These are phyloP conservation scores for Sinocyclocheilus maitianheensis DNA, from an alignment of 2,113 vertebrate genomes.

Conservation along the genomic window DNA sequence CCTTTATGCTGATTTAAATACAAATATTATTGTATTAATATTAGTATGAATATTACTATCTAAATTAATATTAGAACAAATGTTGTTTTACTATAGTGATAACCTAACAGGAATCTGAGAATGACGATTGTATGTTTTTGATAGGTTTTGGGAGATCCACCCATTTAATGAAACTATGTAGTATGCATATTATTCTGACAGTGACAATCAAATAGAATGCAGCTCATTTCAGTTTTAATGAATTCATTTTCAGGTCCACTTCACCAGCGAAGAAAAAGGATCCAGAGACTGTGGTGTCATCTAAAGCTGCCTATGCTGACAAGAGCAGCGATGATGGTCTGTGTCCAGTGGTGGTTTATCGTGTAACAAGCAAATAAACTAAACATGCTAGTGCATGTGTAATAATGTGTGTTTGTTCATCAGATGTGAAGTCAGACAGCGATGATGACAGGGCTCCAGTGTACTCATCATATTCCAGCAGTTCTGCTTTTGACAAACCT, in stretches of 20 bases:
- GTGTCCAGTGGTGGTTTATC: background rate
- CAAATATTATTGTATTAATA: conserved; percentile 20
- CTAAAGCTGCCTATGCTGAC: conserved; percentile 81
- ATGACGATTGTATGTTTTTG: background rate
- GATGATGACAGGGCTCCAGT: conserved; percentile 80
- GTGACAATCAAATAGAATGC: background rate
- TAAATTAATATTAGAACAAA: background rate
- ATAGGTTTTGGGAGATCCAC: background rate
- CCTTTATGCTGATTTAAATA: background rate
- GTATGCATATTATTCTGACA: background rate
- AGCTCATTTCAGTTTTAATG: background rate
- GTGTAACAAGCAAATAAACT: no score
- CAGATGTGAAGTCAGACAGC: conserved; percentile 90
- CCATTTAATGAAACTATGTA: background rate
- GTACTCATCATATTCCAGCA: conserved; percentile 86
- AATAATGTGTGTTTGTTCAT: conserved; percentile 40
- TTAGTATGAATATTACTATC: background rate
- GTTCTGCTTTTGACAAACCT: conserved; percentile 83
- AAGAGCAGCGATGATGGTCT: conserved; percentile 85
- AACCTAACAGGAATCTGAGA: background rate
- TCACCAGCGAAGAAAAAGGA: conserved; percentile 78
- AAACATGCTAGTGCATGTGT: background rate
- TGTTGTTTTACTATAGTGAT: background rate
- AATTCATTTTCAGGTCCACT: conserved; percentile 71
- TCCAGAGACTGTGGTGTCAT: conserved; percentile 67